Conservation (phyloP, 2,888 invertebrate genomes). For the Drosophila birchii region DNA sequence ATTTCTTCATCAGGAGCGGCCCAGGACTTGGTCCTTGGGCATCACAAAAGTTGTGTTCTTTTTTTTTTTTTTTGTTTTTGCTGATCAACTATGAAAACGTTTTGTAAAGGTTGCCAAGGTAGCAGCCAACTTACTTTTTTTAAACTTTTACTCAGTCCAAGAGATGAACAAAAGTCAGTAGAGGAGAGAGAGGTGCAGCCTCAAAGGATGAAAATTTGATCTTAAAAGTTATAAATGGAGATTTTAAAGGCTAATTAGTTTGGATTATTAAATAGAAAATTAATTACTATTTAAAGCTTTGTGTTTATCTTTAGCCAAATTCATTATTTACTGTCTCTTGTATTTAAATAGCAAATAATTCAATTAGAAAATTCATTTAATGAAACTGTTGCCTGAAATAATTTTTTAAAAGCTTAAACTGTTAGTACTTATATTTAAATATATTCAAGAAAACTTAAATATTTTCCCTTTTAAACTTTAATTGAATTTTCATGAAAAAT, state of each 20-base stretch:
- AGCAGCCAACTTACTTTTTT: conserved; percentile 13
- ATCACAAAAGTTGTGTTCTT: conserved; percentile 21
- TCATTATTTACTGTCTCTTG: background rate
- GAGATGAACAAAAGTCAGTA: background rate
- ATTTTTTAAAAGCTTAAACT: too few relatives aligned
- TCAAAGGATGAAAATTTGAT: background rate
- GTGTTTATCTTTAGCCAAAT: background rate
- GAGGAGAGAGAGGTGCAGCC: too few relatives aligned
- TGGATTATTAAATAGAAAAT: background rate
- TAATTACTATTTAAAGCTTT: background rate
- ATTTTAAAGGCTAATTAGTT: conserved; percentile 2
- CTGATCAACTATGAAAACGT: conserved; percentile 41
- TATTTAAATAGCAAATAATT: background rate
- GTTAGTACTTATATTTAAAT: background rate
- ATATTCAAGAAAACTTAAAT: background rate
- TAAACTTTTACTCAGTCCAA: background rate
- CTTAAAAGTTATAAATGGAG: conserved; percentile 1
- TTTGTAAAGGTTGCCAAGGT: conserved; percentile 22
- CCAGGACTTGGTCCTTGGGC: conserved; percentile 23
- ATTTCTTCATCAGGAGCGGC: conserved; percentile 57
- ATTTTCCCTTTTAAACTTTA: background rate
- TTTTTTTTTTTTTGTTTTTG: background rate
- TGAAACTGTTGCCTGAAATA: background rate
- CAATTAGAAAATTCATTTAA: background rate
- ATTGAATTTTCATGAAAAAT: too few relatives aligned